Evolutionary conservation across 2,113 vertebrate species (phyloP), one percentile per base, ranked within the genome.

Genomic region (Drymodes brunneopygia): DNA sequence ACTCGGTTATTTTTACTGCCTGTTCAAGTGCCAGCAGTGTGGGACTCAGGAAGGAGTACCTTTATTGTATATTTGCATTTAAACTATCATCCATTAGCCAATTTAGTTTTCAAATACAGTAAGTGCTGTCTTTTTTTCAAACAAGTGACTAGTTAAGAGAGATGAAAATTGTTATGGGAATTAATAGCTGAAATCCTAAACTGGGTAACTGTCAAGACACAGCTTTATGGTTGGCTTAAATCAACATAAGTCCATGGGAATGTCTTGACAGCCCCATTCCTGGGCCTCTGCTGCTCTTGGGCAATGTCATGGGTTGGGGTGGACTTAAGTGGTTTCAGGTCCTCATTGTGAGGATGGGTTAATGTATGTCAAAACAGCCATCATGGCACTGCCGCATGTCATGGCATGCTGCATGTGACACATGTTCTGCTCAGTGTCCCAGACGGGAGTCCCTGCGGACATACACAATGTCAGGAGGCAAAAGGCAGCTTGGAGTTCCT

Each of bases 231-330:
- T 56, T 56, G 70, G 13, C 42, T 70, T 78, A 60, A 73, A 69
- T 33, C 42, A 71, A 10, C 0, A 0, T 9, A 78, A 58, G 8
- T 10, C 44, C 35, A 14, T 2, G 9, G 11, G 20, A 81, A 45
- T 28, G 28, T 50, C 47, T 25, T 53, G 35, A 53, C 36, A 79
- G 56, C 9, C 56, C 28, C 0, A 0, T 91, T 70, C 65, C 62
- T 66, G 47, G 38, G 48, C 27, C 36, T 33, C 22, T 82, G 64
- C 40, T 51, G 36, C 20, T 81, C 21, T 51, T 66, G 16, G 1
- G 2, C 69, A 64, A 18, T 71, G 74, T 64, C 35, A 14, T 9
- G 15, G 67, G 14, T 40, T 21, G n/a, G 8, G 24, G 48, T 62
- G 47, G 35, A 81, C 28, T 21, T 20, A 4, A 11, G 31, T 4